Base-by-base conservation (phyloP, 2,797 vertebrate species). In the Pantherophis alleghaniensis region DNA sequence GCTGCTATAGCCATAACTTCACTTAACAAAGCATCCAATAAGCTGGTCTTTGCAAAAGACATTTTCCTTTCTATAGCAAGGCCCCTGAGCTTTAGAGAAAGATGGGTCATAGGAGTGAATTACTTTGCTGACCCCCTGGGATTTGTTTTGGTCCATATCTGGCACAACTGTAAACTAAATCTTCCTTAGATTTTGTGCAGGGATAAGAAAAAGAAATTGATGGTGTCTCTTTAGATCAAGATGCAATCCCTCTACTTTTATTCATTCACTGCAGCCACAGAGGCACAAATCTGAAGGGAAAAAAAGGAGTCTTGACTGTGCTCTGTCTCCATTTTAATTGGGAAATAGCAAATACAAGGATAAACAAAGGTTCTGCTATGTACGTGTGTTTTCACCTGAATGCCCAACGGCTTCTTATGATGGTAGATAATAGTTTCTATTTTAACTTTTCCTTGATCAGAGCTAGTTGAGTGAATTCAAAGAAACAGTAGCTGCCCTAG, bases 141-240 rank as follows among this genome's bases (percentile, higher is more conserved):
- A 47, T 89, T 92, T 92, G 86, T 89, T 53, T 51, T 66, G 53
- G 32, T 89, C 86, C 90, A 69, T 92, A 92, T 94, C 90, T 94
- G 91, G 86, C 57, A 66, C 59, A 89, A 89, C 88, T 86, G 90
- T 92, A 92, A 91, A 86, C 86, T 28, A 91, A 91, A 91, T 91
- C 86, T 92, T 88, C 37, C 53, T 88, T 59, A 53, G 74, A 88
- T 89, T 91, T 87, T 91, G 93, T 89, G 89, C 69, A 89, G 14
- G 91, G 91, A 91, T 92, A 92, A 91, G 89, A 63, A 83, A 92
- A 89, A 63, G 86, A 86, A 92, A 91, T 90, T 88, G 83, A 88
- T 94, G 89, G 69, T 91, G 93, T 92, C 93, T 91, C 69, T 89
- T 91, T 91, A 66, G 91, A 89, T 94, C 92, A 91, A 56, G 91